Evolutionary conservation across 2,888 invertebrate genomes (phyloP).

Genomic region (Cantharis rufa): DNA sequence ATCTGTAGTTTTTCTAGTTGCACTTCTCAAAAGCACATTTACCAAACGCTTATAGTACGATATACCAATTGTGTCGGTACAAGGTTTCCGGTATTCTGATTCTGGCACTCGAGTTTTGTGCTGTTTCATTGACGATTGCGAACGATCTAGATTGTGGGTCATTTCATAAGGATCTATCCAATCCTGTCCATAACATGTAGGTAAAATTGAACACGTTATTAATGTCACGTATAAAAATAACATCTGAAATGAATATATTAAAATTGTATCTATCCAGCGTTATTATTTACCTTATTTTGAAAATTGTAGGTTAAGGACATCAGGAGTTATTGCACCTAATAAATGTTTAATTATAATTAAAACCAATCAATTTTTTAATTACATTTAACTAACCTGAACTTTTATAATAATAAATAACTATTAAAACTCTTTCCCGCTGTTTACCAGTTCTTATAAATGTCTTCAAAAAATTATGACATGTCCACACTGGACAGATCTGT

Average conservation of each 20-base stretch:
- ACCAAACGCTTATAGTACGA: slow-evolving; percentile 27
- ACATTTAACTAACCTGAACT: neutral
- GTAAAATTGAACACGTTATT: neutral
- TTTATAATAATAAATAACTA: too few species aligned
- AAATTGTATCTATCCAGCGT: neutral
- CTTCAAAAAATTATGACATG: too few species aligned
- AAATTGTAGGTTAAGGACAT: neutral
- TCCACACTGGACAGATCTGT: too few species aligned
- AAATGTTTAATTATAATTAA: too few species aligned
- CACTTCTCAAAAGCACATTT: slow-evolving; percentile 19
- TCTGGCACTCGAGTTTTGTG: neutral
- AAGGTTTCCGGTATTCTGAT: neutral
- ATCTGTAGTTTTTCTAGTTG: neutral
- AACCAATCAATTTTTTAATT: neutral
- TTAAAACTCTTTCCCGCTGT: too few species aligned
- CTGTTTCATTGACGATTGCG: neutral
- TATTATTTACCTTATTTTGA: neutral
- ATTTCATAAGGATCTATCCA: neutral
- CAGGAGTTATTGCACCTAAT: too few species aligned
- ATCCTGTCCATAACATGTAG: neutral
- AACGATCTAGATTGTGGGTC: neutral
- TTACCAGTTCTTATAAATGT: too few species aligned
- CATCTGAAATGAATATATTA: neutral
- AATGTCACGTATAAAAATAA: neutral
- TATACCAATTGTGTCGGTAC: neutral